Percentiles rank a stretch among this genome's conserved stretches.
phyloP scores from a whole-genome alignment of 2,888 invertebrate species.

The Mimas tiliae region DNA sequence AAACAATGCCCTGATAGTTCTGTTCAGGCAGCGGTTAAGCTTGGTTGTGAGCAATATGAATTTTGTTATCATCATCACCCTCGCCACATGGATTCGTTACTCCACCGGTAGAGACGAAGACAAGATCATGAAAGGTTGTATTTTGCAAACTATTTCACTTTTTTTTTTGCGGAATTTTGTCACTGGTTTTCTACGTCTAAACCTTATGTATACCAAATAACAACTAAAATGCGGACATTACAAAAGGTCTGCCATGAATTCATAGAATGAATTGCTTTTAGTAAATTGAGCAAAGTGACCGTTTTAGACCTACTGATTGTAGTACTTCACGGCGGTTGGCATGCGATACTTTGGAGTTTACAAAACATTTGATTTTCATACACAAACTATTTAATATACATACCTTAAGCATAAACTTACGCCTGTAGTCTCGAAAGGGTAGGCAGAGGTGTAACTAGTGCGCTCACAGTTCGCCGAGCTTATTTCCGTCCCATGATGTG shows the following conservation, averaged over 20 bases:
- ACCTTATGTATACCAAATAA: neutral
- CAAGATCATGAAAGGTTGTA: constrained; percentile 73
- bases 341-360: neutral
- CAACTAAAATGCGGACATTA: neutral
- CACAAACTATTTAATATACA: no score
- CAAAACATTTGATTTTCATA: constrained; percentile 6
- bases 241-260: neutral
- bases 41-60: constrained; percentile 44
- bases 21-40: constrained; percentile 38
- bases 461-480: no score
- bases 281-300: no score
- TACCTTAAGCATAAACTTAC: neutral
- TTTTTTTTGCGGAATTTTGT: no score
- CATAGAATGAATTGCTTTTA: no score
- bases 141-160: neutral
- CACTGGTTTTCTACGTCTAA: neutral
- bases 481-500: no score
- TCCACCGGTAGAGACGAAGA: constrained; percentile 71
- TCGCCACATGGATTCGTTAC: constrained; percentile 37
- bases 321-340: neutral
- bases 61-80: constrained; percentile 9
- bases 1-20: constrained; percentile 40
- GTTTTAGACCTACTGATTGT: no score
- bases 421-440: no score
- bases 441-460: no score